A percentile compares a stretch with the other conserved stretches of the same genome.
Conservation (phyloP, 2,113 vertebrate species). For the Ceyx margarethae region DNA sequence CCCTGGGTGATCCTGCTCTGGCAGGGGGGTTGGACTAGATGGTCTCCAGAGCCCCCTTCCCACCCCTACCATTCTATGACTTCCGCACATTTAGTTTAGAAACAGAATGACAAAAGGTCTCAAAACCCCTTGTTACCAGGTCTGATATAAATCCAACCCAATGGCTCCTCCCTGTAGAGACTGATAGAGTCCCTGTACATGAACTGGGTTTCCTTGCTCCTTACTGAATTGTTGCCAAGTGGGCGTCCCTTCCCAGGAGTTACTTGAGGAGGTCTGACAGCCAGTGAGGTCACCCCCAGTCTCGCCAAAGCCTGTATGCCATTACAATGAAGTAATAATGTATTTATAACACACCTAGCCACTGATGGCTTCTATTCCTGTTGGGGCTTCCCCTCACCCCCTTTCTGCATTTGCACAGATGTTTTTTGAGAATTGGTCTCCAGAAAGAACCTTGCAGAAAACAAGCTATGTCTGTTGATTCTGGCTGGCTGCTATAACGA, state of each 20-base stretch:
- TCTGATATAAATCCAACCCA: neutral
- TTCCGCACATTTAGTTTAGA: neutral
- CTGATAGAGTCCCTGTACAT: neutral
- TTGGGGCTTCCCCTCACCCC: neutral
- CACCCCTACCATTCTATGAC: no score
- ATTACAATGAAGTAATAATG: conserved; percentile 81
- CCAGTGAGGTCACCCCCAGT: conserved; percentile 76
- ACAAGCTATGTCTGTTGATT: conserved; percentile 80
- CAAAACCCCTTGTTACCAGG: neutral
- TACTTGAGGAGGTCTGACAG: conserved; percentile 61
- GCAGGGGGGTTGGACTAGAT: no score
- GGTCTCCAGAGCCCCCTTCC: no score
- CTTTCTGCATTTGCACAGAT: conserved; percentile 69
- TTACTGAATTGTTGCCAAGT: neutral
- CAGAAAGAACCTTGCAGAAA: conserved; percentile 75
- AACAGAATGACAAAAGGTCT: neutral
- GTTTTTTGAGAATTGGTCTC: conserved; percentile 73
- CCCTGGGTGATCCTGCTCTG: no score
- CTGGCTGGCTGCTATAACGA: conserved; percentile 74
- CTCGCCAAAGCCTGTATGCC: conserved; percentile 75
- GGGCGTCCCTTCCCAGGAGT: conserved; percentile 52
- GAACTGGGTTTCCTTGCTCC: neutral
- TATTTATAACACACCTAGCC: conserved; percentile 82
- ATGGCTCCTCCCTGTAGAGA: neutral
- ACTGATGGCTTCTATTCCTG: conserved; percentile 74